Percentiles rank a stretch among this genome's conserved stretches.
These are phyloP conservation scores for Odontamblyopus lacepedii DNA, from an alignment of 2,797 vertebrate genomes.

Conservation along the genomic window DNA sequence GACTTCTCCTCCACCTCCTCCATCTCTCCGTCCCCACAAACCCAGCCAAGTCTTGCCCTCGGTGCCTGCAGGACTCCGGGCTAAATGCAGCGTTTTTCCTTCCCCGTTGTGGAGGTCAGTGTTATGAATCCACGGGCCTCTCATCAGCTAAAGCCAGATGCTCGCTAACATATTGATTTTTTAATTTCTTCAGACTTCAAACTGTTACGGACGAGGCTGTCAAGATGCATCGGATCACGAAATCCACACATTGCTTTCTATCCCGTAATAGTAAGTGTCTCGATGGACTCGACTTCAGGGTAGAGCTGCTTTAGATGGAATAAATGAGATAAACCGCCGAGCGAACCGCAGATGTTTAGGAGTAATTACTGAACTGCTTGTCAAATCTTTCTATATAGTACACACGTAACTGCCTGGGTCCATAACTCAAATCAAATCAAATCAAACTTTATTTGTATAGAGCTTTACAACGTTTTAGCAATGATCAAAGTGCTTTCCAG, in stretches of 20 bases:
- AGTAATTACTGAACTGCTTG: neutral
- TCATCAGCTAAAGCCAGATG: conserved; percentile 26
- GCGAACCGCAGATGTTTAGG: neutral
- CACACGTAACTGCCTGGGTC: too few relatives aligned
- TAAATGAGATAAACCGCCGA: neutral
- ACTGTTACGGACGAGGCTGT: conserved; percentile 21
- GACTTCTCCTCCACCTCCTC: conserved; percentile 10
- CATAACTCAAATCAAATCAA: too few relatives aligned
- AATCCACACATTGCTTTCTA: neutral
- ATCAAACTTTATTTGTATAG: too few relatives aligned
- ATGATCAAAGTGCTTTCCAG: too few relatives aligned
- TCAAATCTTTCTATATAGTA: too few relatives aligned
- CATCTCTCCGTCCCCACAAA: conserved; percentile 9
- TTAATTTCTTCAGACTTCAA: conserved; percentile 30
- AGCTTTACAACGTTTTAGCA: too few relatives aligned
- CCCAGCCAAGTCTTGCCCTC: conserved; percentile 19
- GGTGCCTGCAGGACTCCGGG: conserved; percentile 9
- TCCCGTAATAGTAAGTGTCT: neutral
- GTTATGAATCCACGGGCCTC: conserved; percentile 15
- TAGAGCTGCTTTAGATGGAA: neutral
- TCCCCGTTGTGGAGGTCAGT: conserved; percentile 22
- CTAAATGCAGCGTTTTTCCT: conserved; percentile 20
- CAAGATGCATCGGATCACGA: neutral
- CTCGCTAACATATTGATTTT: conserved; percentile 44
- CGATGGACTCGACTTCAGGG: neutral